A percentile compares a stretch with the other conserved stretches of the same genome.
Conservation (phyloP, 2,113 vertebrate genomes). For the Vicugna pacos region DNA sequence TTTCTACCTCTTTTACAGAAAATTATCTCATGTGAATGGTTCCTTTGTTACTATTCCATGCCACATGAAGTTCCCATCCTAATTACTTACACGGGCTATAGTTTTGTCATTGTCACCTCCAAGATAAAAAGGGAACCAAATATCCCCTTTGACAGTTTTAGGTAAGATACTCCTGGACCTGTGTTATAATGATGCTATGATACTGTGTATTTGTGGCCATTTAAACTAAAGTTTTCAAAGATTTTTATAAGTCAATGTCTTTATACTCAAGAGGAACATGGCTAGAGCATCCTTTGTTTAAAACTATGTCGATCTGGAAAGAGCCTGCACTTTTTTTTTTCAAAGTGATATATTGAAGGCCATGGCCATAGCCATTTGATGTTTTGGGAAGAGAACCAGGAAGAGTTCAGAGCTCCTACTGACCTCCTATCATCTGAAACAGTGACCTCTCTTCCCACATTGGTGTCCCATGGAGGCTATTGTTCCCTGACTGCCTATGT, state of each 20-base stretch:
- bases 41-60: neutral
- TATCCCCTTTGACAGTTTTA: neutral
- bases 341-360: neutral
- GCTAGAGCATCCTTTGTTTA: neutral
- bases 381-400: conserved; percentile 5
- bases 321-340: neutral
- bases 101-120: conserved; percentile 4
- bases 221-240: conserved; percentile 50
- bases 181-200: neutral
- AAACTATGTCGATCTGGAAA: conserved; percentile 46
- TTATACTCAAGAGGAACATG: neutral
- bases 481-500: conserved; percentile 61
- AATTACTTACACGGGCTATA: neutral
- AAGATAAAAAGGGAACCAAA: neutral
- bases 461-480: neutral
- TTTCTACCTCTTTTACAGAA: neutral
- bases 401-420: conserved; percentile 16
- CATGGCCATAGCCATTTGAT: neutral
- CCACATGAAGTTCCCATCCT: neutral
- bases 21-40: neutral
- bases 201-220: neutral
- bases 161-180: neutral
- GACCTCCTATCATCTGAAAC: conserved; percentile 20
- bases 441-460: neutral
- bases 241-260: conserved; percentile 41